Percentiles rank a stretch among this genome's conserved stretches.
phyloP scores from a whole-genome alignment of 1,140 invertebrate genomes.

The Aphidius ervi region DNA sequence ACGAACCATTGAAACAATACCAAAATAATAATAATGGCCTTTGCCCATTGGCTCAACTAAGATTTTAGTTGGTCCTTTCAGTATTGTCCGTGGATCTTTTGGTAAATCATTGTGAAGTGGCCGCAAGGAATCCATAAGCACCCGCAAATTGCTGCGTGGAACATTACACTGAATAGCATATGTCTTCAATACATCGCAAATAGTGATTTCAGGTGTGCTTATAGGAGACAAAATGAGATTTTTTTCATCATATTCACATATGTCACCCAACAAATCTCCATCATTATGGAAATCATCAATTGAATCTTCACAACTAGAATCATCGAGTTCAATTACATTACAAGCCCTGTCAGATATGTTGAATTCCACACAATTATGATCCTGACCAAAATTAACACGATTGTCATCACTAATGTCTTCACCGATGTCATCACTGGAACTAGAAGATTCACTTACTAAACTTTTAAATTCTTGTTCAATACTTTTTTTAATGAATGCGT shows the following conservation, averaged over 20 bases:
- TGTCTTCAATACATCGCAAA: not conserved
- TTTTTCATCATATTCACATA: not conserved
- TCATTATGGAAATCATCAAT: not conserved
- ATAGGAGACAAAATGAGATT: not conserved
- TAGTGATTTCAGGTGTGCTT: not conserved
- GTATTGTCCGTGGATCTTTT: not conserved
- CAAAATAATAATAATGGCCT: slow-evolving; percentile 3
- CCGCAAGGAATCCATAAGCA: not conserved
- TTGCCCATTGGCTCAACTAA: not conserved
- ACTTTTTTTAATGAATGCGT: no score
- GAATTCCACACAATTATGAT: no score
- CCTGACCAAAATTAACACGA: no score
- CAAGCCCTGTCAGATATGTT: no score
- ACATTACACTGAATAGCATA: slow-evolving; percentile 1
- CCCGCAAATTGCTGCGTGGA: not conserved
- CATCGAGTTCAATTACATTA: no score
- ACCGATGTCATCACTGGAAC: no score
- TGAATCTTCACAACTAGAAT: not conserved
- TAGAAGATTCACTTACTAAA: no score
- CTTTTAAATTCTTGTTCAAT: no score
- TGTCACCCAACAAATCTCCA: not conserved
- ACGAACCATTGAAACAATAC: not conserved
- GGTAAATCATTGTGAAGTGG: not conserved
- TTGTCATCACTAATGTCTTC: no score
- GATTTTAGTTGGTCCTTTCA: not conserved